Conservation (phyloP, 1,140 invertebrate genomes). For the Hyphantria cunea region DNA sequence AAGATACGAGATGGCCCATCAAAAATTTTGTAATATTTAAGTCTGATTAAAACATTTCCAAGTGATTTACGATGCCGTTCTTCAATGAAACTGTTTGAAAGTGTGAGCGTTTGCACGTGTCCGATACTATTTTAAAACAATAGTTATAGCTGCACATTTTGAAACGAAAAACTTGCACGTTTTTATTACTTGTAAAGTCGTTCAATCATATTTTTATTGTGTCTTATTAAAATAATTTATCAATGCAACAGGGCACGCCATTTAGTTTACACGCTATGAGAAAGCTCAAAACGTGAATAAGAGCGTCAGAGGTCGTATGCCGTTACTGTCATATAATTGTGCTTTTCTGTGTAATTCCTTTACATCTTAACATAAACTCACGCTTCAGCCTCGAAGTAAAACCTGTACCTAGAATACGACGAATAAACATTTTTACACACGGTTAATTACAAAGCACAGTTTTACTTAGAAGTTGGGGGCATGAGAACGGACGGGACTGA, state of each 20-base stretch:
- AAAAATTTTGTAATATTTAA: conserved; percentile 23
- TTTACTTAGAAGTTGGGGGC: conserved; percentile 51
- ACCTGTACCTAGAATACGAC: conserved; percentile 11
- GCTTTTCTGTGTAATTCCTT: too few species aligned
- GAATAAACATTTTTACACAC: conserved; percentile 24
- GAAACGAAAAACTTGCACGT: conserved; percentile 13
- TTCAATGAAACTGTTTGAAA: conserved; percentile 17
- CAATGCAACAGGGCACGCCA: not conserved
- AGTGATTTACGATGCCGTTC: conserved; percentile 18
- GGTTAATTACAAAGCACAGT: conserved; percentile 17
- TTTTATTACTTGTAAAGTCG: conserved; percentile 1
- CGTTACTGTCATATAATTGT: too few species aligned
- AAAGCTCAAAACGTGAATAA: too few species aligned
- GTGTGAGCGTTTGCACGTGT: not conserved
- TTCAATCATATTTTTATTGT: conserved; percentile 13
- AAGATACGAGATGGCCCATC: conserved; percentile 30
- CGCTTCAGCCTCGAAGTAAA: not conserved
- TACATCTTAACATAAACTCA: too few species aligned
- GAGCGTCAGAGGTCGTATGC: too few species aligned
- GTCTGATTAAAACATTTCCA: conserved; percentile 23
- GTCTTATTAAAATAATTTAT: not conserved
- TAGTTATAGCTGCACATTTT: conserved; percentile 26
- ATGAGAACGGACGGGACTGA: conserved; percentile 61
- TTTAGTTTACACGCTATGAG: too few species aligned
- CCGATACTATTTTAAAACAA: conserved; percentile 25